These are phyloP conservation scores for Leptodactylus fuscus DNA, from an alignment of 2,113 vertebrate species.

Conservation along the genomic window DNA sequence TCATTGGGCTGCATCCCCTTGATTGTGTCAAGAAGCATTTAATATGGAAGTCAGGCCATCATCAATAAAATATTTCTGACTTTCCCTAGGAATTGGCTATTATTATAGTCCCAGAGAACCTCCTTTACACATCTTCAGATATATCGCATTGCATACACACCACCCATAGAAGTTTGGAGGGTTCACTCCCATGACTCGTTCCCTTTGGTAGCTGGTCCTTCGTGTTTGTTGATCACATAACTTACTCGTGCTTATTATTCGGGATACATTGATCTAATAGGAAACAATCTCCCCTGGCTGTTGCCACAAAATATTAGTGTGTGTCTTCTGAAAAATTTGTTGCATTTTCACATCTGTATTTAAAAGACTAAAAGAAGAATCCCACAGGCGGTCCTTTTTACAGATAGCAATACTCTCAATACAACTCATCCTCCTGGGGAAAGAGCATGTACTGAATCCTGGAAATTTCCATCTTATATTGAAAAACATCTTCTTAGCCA, in stretches of 20 bases:
- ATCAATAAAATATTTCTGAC: too few species aligned
- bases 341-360: neutral
- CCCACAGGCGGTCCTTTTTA: neutral
- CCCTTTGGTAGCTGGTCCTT: neutral
- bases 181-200: neutral
- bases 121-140: too few species aligned
- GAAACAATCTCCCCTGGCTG: neutral
- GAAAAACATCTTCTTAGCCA: neutral
- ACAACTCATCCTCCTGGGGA: neutral
- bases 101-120: too few species aligned
- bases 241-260: neutral
- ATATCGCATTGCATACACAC: too few species aligned
- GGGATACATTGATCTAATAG: neutral
- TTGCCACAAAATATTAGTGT: slow-evolving; percentile 11
- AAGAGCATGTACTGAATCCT: neutral
- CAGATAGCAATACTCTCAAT: neutral
- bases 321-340: neutral
- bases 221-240: neutral
- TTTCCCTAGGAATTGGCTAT: too few species aligned
- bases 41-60: too few species aligned
- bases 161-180: neutral
- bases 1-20: too few species aligned
- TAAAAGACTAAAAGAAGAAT: too few species aligned
- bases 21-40: too few species aligned
- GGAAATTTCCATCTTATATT: slow-evolving; percentile 16